Conservation (phyloP, 1,140 invertebrate species). For the Carposina sasakii region DNA sequence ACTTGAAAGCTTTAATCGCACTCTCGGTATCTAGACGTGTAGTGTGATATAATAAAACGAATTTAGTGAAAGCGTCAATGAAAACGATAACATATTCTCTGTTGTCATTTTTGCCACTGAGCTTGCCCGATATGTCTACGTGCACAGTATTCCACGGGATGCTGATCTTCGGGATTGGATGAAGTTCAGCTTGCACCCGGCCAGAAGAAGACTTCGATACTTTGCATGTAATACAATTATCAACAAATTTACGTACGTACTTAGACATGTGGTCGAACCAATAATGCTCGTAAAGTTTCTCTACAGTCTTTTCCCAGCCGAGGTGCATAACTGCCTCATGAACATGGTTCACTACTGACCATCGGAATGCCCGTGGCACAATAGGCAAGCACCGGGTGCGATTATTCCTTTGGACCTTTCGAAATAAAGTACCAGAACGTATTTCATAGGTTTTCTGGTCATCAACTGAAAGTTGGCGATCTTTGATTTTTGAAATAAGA, state of each 20-base stretch:
- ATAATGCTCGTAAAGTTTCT: background rate
- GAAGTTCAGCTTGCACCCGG: background rate
- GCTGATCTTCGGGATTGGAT: background rate
- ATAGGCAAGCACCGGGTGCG: constrained; percentile 24
- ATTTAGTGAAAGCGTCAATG: constrained; percentile 28
- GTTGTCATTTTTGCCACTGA: constrained; percentile 11
- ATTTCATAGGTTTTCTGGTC: background rate
- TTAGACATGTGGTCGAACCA: background rate
- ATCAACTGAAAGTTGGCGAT: background rate
- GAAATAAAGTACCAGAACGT: background rate
- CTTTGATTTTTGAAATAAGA: constrained; percentile 1
- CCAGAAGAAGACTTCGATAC: constrained; percentile 21
- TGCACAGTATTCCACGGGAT: background rate
- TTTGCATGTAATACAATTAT: constrained; percentile 26
- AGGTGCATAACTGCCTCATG: constrained; percentile 17
- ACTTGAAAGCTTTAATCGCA: background rate
- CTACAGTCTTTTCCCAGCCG: constrained; percentile 2
- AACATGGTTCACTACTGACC: constrained; percentile 34
- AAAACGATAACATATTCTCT: constrained; percentile 21
- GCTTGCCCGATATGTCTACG: constrained; percentile 12
- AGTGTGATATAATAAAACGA: constrained; percentile 18
- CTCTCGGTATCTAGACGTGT: background rate
- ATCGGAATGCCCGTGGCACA: constrained; percentile 27
- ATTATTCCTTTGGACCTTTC: background rate
- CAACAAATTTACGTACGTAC: background rate